These are phyloP conservation scores for Pipistrellus pipistrellus DNA, from an alignment of 2,797 vertebrate genomes.

Conservation along the genomic window DNA sequence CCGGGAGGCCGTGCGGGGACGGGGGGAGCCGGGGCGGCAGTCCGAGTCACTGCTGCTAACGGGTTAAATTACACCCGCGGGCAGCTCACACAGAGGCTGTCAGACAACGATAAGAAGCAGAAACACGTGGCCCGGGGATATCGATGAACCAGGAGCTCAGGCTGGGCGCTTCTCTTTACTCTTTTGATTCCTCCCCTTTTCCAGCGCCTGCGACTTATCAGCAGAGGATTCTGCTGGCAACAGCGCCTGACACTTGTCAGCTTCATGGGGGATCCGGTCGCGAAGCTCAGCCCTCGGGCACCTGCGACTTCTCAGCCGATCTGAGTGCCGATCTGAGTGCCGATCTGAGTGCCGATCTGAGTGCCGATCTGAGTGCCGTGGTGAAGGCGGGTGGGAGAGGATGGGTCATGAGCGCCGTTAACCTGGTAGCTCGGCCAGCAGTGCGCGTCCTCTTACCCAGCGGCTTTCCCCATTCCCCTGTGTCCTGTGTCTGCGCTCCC, in stretches of 20 bases:
- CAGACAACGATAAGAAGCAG: not conserved
- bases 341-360: not conserved
- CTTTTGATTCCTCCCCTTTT: not conserved
- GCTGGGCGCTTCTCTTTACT: not conserved
- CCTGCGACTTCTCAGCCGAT: not conserved
- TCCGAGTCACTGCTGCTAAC: not conserved
- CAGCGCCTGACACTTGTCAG: constrained; percentile 42
- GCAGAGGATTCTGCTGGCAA: not conserved
- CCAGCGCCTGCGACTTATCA: constrained; percentile 17
- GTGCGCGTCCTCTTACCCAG: not conserved
- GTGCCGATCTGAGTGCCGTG: no score
- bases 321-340: not conserved
- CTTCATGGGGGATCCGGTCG: constrained; percentile 43
- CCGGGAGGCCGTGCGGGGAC: not conserved
- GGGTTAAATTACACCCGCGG: not conserved
- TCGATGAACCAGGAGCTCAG: constrained; percentile 14
- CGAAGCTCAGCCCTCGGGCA: not conserved
- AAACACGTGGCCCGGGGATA: not conserved
- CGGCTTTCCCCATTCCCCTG: not conserved
- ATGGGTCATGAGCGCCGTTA: not conserved
- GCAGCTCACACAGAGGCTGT: not conserved
- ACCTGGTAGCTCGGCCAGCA: not conserved
- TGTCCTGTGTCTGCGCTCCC: not conserved
- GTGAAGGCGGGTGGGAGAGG: no score
- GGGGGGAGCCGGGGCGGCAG: not conserved